Base-by-base conservation (phyloP, 2,113 vertebrate species). In the Sceloporus tristichus region DNA sequence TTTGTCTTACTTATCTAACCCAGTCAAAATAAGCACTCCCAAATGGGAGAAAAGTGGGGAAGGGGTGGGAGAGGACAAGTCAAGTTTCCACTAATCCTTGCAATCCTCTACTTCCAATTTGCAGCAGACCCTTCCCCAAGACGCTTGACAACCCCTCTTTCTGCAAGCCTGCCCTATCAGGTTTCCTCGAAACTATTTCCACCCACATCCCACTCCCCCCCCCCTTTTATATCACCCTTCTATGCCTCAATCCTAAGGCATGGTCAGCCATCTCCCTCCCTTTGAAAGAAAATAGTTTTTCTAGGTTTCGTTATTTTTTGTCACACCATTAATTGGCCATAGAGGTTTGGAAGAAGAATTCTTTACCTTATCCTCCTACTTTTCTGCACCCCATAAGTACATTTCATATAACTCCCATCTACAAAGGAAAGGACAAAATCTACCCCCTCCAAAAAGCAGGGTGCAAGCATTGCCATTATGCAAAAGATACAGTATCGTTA, bases 1-100 rank as follows among this genome's bases (percentile, higher is more conserved):
- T 92, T 92, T 90, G 92, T 88, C 83, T 92, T 90, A 2, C 76
- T 90, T 71, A 87, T 65, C 90, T 68, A 48, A 54, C 48, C 80
- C 89, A 66, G 87, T 11, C 91, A 77, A 90, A 92, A 87, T 84
- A 89, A 90, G 79, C 56, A 65, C 65, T 68, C 34, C 87, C 4
- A 82, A 75, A 84, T 77, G 73, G 18, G 18, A n/a, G 53, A 42
- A 29, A 79, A 42, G 8, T 9, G 34, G 29, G 27, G 42, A 21
- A 10, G n/a, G 25, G 25, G 62, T 19, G 59, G 53, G 82, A 75
- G 34, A 75, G 59, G 38, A 75, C 18, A 0, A 13, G 14, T 13
- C 5, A 68, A 65, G 11, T 80, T 59, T 82, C 70, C 3, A 11
- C 5, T 38, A 89, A 21, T n/a, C 66, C 71, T 74, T 21, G 5